Conservation (phyloP, 2,797 vertebrate species). For the Mormyrops boulengeri region DNA sequence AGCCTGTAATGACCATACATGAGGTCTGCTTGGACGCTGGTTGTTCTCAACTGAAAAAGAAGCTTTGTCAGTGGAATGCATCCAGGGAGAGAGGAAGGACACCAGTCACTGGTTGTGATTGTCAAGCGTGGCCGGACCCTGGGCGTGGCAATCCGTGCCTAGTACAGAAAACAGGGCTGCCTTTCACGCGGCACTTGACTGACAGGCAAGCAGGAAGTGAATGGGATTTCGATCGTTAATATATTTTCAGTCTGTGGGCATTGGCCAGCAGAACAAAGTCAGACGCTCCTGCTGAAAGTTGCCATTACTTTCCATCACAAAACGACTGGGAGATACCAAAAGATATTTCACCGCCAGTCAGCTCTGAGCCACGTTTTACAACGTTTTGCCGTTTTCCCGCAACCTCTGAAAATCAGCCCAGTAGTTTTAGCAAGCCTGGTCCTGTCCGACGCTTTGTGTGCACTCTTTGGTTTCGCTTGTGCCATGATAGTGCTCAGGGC, state of each 20-base stretch:
- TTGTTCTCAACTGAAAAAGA: neutral
- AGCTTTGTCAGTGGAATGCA: slow-evolving; percentile 14
- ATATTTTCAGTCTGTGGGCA: neutral
- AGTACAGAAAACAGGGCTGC: neutral
- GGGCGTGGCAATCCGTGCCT: neutral
- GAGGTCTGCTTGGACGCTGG: neutral
- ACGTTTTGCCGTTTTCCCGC: neutral
- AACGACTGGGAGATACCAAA: neutral
- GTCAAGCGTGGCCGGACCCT: neutral
- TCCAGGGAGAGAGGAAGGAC: slow-evolving; percentile 3
- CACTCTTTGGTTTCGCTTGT: neutral
- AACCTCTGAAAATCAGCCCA: neutral
- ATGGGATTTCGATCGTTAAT: neutral
- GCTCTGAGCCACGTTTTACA: neutral
- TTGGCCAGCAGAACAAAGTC: neutral
- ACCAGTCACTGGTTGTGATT: slow-evolving; percentile 20
- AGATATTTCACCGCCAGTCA: neutral
- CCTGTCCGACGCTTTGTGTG: neutral
- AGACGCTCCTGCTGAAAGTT: neutral
- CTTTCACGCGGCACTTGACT: neutral
- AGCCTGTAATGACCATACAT: neutral
- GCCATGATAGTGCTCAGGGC: neutral
- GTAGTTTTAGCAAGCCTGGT: neutral
- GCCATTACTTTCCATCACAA: neutral
- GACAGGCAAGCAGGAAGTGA: neutral